Base-by-base conservation (phyloP, 2,797 vertebrate species). In the Tenualosa thibaudeaui region DNA sequence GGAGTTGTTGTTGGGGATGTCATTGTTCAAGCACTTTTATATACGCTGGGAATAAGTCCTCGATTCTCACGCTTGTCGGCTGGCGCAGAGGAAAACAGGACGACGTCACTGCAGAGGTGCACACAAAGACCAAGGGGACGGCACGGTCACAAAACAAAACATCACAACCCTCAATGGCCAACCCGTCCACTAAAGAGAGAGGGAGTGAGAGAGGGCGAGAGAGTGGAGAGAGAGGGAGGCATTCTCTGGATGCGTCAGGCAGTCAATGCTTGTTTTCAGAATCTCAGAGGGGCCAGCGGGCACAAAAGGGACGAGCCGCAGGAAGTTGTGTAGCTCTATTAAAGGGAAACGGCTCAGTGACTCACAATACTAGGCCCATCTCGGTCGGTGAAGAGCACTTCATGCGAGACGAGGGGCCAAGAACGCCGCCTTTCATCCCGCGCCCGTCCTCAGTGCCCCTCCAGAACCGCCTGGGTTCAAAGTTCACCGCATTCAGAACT, bases 281-380 rank as follows among this genome's bases (percentile, higher is more conserved):
- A 88, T 89, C 87, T 86, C 91, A 90, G 87, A 93, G 85, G 88
- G 71, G 89, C 85, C 81, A 82, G 82, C 83, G 87, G 71, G 86
- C 90, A 94, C 91, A 94, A 92, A 91, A 46, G 87, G 87, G 85
- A 85, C 86, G 87, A 92, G 87, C 88, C 91, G 88, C 91, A 91
- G 92, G 93, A 95, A 93, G 92, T 91, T 92, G 92, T 91, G 92
- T 92, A 93, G 88, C 91, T 93, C 91, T 87, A 87, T 93, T 89
- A 94, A 93, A 86, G 87, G 88, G 93, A 46, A 78, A 94, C 83
- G 88, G 91, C 91, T 94, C 90, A 93, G 89, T 92, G 92, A 94
- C 87, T 93, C 91, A 93, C 93, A 94, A 92, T 92, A 89, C 88
- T 2, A 43, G 87, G 88, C 86, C 40, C 68, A 56, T 22, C 71